A percentile compares a stretch with the other conserved stretches of the same genome.
These are phyloP conservation scores for Gymnarchus niloticus DNA, from an alignment of 2,113 vertebrate genomes.

Conservation along the genomic window DNA sequence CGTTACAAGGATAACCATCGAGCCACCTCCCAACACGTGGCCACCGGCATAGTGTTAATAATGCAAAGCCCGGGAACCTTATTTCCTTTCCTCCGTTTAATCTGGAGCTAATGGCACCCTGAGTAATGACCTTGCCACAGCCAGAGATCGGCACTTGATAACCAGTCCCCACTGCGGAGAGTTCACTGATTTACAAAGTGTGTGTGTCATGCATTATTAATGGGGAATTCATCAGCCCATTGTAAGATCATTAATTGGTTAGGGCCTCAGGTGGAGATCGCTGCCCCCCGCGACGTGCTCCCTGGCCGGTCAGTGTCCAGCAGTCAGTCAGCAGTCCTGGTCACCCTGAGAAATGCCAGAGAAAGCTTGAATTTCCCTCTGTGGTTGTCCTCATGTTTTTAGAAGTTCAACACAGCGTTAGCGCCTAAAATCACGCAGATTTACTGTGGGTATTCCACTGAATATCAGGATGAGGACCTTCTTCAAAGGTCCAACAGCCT, in stretches of 20 bases:
- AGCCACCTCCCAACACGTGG: background rate
- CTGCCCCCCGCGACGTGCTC: background rate
- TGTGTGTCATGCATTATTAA: slow-evolving; percentile 21
- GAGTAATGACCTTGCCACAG: slow-evolving; percentile 10
- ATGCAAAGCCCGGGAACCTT: background rate
- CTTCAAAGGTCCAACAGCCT: background rate
- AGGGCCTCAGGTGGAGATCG: background rate
- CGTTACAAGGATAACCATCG: background rate
- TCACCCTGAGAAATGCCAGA: too few relatives aligned
- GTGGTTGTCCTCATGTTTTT: too few relatives aligned
- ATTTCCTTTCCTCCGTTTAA: slow-evolving; percentile 22
- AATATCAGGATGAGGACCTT: background rate
- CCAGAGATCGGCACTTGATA: slow-evolving; percentile 13
- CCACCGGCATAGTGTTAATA: background rate
- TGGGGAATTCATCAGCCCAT: slow-evolving; percentile 16
- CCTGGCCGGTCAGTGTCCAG: too few relatives aligned
- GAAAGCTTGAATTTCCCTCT: too few relatives aligned
- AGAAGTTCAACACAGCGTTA: background rate
- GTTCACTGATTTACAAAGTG: slow-evolving; percentile 10
- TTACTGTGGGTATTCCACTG: background rate
- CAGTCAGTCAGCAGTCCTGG: too few relatives aligned
- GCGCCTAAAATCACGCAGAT: background rate
- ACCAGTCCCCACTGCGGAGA: background rate
- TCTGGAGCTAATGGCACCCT: slow-evolving; percentile 5
- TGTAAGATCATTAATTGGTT: slow-evolving; percentile 20